Conservation (phyloP, 2,888 invertebrate genomes). For the Rhaphigaster nebulosa region DNA sequence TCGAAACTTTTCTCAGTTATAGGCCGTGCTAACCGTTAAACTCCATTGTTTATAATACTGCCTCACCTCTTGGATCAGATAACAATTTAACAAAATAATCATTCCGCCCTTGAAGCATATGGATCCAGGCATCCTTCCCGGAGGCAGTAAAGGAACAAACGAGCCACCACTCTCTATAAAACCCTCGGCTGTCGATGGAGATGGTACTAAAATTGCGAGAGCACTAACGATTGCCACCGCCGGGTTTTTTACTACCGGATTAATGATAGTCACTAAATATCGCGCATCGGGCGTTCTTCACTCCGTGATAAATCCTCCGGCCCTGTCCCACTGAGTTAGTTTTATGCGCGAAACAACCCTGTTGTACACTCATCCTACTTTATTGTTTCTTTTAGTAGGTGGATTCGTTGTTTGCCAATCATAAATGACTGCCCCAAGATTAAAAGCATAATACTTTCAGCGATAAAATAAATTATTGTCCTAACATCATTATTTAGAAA, state of each 20-base stretch:
- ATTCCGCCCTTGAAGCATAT: neutral
- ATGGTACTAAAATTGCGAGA: slow-evolving; percentile 46
- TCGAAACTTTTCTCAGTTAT: neutral
- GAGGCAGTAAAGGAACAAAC: slow-evolving; percentile 36
- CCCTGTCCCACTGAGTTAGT: slow-evolving; percentile 5
- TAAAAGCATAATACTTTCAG: neutral
- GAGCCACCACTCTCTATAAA: neutral
- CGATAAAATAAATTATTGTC: neutral
- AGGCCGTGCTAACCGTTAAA: neutral
- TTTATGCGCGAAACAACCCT: slow-evolving; percentile 9
- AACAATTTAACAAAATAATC: neutral
- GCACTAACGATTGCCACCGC: slow-evolving; percentile 43
- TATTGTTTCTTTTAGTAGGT: slow-evolving; percentile 19
- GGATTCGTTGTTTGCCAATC: neutral
- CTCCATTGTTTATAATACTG: neutral
- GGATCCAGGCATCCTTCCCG: neutral
- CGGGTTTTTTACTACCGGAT: slow-evolving; percentile 29
- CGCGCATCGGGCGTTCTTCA: slow-evolving; percentile 21
- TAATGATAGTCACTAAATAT: slow-evolving; percentile 46
- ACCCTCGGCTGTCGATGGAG: neutral
- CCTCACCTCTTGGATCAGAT: neutral
- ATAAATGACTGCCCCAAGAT: neutral
- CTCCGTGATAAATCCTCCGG: neutral
- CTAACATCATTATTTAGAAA: neutral
- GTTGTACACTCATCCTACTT: neutral